These are phyloP conservation scores for Pachycephus smyrnensis DNA, from an alignment of 2,888 invertebrate genomes.

Conservation along the genomic window DNA sequence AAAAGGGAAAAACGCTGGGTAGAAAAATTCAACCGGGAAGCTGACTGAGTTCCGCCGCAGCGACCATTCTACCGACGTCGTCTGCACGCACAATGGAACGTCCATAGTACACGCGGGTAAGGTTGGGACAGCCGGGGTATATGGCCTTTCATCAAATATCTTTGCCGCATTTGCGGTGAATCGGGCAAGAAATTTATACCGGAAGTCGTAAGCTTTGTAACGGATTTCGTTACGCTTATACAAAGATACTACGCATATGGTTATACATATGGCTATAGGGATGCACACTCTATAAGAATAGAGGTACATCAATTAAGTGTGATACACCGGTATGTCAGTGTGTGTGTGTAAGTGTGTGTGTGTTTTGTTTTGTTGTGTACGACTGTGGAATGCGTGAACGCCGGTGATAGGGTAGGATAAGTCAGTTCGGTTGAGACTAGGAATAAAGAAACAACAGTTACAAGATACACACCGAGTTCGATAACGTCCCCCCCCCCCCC, in stretches of 20 bases:
- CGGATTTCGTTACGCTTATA: not conserved
- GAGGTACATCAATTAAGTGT: not conserved
- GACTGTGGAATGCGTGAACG: no score
- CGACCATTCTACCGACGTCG: slow-evolving; percentile 23
- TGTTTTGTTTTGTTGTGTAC: no score
- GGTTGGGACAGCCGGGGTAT: not conserved
- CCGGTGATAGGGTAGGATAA: no score
- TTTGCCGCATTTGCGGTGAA: not conserved
- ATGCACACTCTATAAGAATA: not conserved
- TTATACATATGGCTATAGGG: not conserved
- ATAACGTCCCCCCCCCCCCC: no score
- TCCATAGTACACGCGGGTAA: not conserved
- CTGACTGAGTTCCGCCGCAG: slow-evolving; percentile 46
- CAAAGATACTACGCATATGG: not conserved
- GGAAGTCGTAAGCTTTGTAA: not conserved
- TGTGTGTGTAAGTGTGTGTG: no score
- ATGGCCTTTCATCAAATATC: not conserved
- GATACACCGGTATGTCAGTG: no score
- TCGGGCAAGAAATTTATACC: not conserved
- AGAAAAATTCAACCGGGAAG: slow-evolving; percentile 43
- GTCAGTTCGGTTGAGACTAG: no score
- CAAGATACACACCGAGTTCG: no score
- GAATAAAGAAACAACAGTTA: no score
- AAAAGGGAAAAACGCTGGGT: slow-evolving; percentile 40
- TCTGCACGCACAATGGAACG: slow-evolving; percentile 28